Evolutionary conservation across 2,113 vertebrate species (phyloP), one percentile per base, ranked within the genome.

Genomic region (Ardeotis arabs): DNA sequence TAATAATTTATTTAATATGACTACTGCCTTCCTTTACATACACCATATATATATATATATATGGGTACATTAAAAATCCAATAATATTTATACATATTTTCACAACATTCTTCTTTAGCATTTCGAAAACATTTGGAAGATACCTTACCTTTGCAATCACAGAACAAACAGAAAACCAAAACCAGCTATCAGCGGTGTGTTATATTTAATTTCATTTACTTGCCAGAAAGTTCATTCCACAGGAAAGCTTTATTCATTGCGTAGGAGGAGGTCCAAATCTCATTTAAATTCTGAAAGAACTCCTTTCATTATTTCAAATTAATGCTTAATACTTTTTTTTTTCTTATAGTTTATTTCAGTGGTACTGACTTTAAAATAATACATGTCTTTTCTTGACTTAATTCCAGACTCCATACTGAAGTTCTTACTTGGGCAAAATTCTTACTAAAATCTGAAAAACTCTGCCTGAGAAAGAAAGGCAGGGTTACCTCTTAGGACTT

Each of bases 331-430:
- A 15, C 22, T 94, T 89, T 50, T 87, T 87, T 64, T 76, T 94
- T 64, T 16, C 41, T 44, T 44, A 44, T 16, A 53, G 14, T 85
- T 95, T 77, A 72, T 89, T 95, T 91, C 63, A 93, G 29, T 45
- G 60, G 44, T 21, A 68, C 8, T 56, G 76, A 82, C 70, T 90
- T 50, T 33, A 78, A 96, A 91, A 88, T 82, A 89, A 90, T n/a
- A 73, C 73, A 70, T 70, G 22, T 23, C 35, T 96, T 97, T 85
- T 95, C 83, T 95, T 94, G 87, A 97, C 81, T 97, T 95, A 97
- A 95, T 96, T 97, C 91, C 63, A 89, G 63, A 76, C 87, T 85
- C 72, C 10, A 25, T 72, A 67, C 12, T 68, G 52, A 64, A 25
- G 56, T 49, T 88, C 47, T 80, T 80, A 49, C n/a, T 83, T 56